A percentile compares a stretch with the other conserved stretches of the same genome.
These are phyloP conservation scores for Pangasius macronema DNA, from an alignment of 2,797 vertebrate genomes.

Conservation along the genomic window DNA sequence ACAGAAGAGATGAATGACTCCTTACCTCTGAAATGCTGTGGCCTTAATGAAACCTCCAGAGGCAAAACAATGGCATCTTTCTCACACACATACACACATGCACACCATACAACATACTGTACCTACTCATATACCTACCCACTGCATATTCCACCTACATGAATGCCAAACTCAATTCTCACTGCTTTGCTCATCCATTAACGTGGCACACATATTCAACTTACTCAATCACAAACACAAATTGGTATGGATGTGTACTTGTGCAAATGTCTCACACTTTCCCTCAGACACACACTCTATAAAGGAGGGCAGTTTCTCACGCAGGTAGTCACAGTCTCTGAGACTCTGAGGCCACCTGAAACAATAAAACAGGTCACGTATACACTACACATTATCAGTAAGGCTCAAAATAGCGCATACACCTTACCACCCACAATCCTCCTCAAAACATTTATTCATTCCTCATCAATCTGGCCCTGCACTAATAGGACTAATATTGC, in stretches of 20 bases:
- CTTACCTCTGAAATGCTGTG: constrained; percentile 79
- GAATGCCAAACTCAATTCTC: constrained; percentile 42
- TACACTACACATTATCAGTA: constrained; percentile 54
- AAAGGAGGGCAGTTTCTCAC: constrained; percentile 52
- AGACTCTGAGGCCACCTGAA: constrained; percentile 56
- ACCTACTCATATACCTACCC: constrained; percentile 29
- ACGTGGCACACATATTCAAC: constrained; percentile 36
- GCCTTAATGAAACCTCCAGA: constrained; percentile 82
- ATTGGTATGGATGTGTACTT: constrained; percentile 36
- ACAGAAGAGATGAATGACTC: constrained; percentile 81
- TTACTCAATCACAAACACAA: constrained; percentile 49
- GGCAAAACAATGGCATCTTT: constrained; percentile 78
- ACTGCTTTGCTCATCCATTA: constrained; percentile 27
- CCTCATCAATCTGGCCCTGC: neutral
- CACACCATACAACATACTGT: constrained; percentile 52
- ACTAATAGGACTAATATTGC: neutral
- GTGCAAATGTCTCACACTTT: constrained; percentile 34
- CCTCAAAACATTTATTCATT: neutral
- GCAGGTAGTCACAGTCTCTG: constrained; percentile 36
- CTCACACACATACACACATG: constrained; percentile 50
- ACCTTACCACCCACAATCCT: constrained; percentile 31
- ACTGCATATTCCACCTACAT: constrained; percentile 45
- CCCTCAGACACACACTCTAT: constrained; percentile 21
- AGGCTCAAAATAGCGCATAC: constrained; percentile 59
- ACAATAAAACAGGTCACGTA: constrained; percentile 66